Percentiles rank a stretch among this genome's conserved stretches.
Conservation (phyloP, 2,113 vertebrate genomes). For the Cheilinus undulatus region DNA sequence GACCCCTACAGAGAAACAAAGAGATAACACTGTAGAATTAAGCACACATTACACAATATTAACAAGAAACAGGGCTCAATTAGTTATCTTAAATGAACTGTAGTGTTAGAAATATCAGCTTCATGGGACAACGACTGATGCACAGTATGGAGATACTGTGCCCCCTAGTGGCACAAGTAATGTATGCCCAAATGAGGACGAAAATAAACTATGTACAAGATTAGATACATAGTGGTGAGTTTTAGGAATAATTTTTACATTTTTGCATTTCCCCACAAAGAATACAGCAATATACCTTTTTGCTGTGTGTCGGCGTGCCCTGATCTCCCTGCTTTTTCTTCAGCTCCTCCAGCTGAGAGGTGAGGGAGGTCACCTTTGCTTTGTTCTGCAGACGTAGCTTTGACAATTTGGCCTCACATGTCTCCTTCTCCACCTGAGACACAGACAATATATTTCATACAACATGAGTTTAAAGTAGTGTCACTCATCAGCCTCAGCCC, state of each 20-base stretch:
- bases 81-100: background rate
- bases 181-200: background rate
- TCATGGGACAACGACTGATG: no score
- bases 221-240: no score
- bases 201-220: background rate
- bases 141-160: background rate
- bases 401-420: slow-evolving; percentile 86
- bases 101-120: background rate
- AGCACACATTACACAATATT: rapidly evolving
- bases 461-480: background rate
- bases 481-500: background rate
- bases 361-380: slow-evolving; percentile 90
- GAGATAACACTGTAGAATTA: slow-evolving; percentile 13
- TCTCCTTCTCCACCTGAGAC: slow-evolving; percentile 87
- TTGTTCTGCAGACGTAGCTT: slow-evolving; percentile 92
- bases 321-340: slow-evolving; percentile 81
- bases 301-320: slow-evolving; percentile 78
- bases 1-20: slow-evolving; percentile 66
- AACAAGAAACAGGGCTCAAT: background rate
- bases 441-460: background rate
- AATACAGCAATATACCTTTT: slow-evolving; percentile 85
- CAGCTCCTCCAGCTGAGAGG: slow-evolving; percentile 87
- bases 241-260: no score
- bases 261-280: no score
- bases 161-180: background rate